Evolutionary conservation across 2,113 vertebrate genomes (phyloP).

Genomic region (Hypanus sabinus): DNA sequence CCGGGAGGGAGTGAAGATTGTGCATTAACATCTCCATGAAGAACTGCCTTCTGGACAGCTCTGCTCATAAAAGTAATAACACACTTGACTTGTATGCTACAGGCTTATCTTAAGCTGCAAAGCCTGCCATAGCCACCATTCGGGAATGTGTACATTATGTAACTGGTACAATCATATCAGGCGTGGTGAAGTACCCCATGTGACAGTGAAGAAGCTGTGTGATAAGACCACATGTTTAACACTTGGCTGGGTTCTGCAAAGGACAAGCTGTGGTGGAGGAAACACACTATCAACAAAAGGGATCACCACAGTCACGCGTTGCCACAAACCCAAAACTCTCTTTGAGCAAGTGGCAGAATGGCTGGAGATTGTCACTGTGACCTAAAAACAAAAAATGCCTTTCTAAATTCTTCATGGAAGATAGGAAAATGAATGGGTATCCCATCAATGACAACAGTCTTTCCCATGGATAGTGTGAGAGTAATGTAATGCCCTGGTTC

Average conservation of each 20-base stretch:
- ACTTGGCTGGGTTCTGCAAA: not conserved
- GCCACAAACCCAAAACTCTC: not conserved
- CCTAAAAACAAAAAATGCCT: no score
- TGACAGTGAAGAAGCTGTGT: not conserved
- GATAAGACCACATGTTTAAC: not conserved
- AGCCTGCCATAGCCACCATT: not conserved
- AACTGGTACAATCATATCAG: not conserved
- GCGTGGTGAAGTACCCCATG: not conserved
- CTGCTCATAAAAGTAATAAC: not conserved
- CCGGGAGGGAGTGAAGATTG: not conserved
- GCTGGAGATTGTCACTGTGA: not conserved
- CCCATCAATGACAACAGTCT: not conserved
- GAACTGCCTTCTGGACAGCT: not conserved
- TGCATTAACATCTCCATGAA: not conserved
- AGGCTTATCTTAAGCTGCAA: not conserved
- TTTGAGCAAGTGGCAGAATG: not conserved
- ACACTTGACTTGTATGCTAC: not conserved
- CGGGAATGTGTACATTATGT: not conserved
- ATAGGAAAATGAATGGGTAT: not conserved
- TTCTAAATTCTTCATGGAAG: not conserved
- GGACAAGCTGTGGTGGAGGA: not conserved
- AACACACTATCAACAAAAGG: not conserved
- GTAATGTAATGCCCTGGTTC: not conserved
- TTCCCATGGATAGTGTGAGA: not conserved
- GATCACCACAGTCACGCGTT: not conserved